These are phyloP conservation scores for Volucella inflata DNA, from an alignment of 2,888 invertebrate genomes.

Conservation along the genomic window DNA sequence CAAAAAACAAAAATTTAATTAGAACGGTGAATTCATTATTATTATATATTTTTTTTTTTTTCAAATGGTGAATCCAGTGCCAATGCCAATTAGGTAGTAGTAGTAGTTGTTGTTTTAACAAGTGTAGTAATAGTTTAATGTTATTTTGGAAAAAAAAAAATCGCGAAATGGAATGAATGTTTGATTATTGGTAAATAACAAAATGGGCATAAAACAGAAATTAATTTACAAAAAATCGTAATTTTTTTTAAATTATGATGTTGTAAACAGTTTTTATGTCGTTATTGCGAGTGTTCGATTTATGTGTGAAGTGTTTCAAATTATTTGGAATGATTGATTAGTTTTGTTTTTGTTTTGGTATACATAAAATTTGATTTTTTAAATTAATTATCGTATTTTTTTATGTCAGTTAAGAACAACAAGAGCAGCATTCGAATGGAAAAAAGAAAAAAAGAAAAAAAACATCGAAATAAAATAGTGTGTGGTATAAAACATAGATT, in stretches of 20 bases:
- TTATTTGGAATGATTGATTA: conserved; percentile 63
- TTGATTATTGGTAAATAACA: conserved; percentile 32
- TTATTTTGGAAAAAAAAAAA: conserved; percentile 37
- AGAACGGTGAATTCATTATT: conserved; percentile 56
- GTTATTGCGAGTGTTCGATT: conserved; percentile 48
- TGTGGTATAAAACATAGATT: conserved; percentile 74
- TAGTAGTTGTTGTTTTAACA: conserved; percentile 45
- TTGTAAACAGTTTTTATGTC: conserved; percentile 33
- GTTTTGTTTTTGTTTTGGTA: conserved; percentile 49
- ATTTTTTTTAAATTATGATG: conserved; percentile 37
- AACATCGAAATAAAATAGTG: conserved; percentile 77
- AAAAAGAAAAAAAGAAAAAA: conserved; percentile 77
- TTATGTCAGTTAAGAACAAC: conserved; percentile 75
- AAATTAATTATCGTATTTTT: conserved; percentile 63
- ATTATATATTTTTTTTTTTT: conserved; percentile 21
- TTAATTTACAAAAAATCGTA: conserved; percentile 23
- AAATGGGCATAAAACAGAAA: conserved; percentile 28
- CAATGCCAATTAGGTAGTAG: conserved; percentile 68
- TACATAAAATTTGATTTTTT: conserved; percentile 65
- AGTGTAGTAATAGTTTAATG: conserved; percentile 23
- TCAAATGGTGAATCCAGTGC: conserved; percentile 70
- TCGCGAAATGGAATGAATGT: conserved; percentile 54
- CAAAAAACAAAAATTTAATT: conserved; percentile 54
- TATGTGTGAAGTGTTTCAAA: conserved; percentile 62
- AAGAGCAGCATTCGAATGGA: conserved; percentile 78